phyloP scores from a whole-genome alignment of 2,113 vertebrate genomes.

The Oxyura jamaicensis region DNA sequence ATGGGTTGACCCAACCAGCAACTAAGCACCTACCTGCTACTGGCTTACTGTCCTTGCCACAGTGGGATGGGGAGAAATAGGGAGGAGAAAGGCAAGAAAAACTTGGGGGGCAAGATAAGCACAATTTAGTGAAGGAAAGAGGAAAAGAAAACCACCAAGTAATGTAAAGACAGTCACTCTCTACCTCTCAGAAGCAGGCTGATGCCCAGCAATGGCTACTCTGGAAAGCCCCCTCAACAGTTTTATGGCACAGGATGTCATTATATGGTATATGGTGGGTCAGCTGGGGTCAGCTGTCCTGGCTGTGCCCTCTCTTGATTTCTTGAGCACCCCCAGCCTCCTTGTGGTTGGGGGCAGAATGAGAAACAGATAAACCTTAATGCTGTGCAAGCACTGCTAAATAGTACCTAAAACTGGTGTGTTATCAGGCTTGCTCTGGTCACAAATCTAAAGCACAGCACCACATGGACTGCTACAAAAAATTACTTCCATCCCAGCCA shows the following conservation, averaged over 20 bases:
- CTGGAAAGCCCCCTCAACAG: not conserved
- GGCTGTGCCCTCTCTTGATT: rapidly evolving
- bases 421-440: not conserved
- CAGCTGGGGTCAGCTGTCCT: not conserved
- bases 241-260: rapidly evolving
- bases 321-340: not conserved
- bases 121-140: not conserved
- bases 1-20: not conserved
- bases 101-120: not conserved
- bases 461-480: not conserved
- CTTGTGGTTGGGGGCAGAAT: not conserved
- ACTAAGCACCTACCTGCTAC: not conserved
- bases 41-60: not conserved
- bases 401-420: not conserved
- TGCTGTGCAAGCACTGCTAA: not conserved
- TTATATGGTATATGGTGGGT: not conserved
- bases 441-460: not conserved
- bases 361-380: not conserved
- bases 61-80: not conserved
- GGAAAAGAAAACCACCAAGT: not conserved
- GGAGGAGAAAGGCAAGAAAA: not conserved
- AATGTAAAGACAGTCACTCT: not conserved
- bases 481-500: not conserved
- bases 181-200: not conserved
- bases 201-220: not conserved